phyloP scores from a whole-genome alignment of 1,140 invertebrate genomes.

The Reticulitermes speratus region DNA sequence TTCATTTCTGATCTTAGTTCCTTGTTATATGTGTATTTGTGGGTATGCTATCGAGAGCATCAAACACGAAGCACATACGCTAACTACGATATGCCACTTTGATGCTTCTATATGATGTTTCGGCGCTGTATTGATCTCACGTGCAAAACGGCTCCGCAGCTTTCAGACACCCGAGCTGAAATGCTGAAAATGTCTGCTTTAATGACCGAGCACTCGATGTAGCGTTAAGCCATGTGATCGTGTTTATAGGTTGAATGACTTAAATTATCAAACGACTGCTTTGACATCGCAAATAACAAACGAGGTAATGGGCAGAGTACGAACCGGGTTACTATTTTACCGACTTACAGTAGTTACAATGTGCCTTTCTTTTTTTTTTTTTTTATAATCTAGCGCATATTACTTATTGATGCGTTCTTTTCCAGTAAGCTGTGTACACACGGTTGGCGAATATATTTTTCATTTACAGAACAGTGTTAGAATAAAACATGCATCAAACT shows the following conservation, averaged over 20 bases:
- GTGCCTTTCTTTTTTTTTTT: neutral
- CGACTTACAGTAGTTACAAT: neutral
- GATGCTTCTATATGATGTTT: no score
- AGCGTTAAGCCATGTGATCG: conserved; percentile 8
- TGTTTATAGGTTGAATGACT: neutral
- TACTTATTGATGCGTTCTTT: neutral
- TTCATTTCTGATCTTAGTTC: no score
- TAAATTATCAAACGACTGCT: neutral
- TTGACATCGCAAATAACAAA: neutral
- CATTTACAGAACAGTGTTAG: neutral
- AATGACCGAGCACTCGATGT: neutral
- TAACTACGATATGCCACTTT: no score
- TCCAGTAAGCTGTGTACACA: neutral
- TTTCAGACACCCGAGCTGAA: neutral
- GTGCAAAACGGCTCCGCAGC: neutral
- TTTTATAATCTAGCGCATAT: neutral
- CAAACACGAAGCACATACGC: no score
- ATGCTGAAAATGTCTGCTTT: neutral
- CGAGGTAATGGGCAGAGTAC: neutral
- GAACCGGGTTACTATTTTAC: neutral
- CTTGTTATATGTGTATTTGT: no score
- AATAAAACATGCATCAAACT: neutral
- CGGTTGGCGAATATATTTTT: neutral
- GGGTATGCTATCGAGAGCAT: no score
- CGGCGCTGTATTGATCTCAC: neutral